Base-by-base conservation (phyloP, 23 tunicate genomes). In the Oikopleura dioica region DNA sequence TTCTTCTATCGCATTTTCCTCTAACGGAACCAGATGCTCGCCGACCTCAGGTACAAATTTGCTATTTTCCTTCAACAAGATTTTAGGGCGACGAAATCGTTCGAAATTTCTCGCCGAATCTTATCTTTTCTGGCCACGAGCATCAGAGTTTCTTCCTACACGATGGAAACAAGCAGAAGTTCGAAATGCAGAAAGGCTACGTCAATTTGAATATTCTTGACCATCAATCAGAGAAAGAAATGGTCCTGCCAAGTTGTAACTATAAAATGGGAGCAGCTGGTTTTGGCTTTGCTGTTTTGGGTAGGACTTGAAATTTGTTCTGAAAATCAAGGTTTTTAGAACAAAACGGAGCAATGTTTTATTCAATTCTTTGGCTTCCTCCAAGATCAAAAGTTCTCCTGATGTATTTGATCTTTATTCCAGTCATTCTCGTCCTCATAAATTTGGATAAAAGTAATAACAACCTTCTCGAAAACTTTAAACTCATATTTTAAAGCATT, bases 331-430 rank as follows among this genome's bases (percentile, higher is more conserved):
- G 21, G 21, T 44, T 44, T 63, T 28, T 28, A 63, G 32, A 28
- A 21, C 30, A 63, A 63, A 63, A 63, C 26, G 72, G 72, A 24
- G 72, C 16, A 12, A 63, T 63, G 72, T 63, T 63, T 28, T 63
- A 63, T 63, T 23, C 72, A 2, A 31, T 63, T 63, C 72, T 63
- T 5, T 63, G 72, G 72, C 33, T 63, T 23, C 72, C 72, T 21
- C 72, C 72, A 21, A 23, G 72, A 63, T 63, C 26, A 2, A 63
- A 63, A 63, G 72, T 63, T 2, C 33, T 63, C 5, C 30, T 23
- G 2, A 12, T 63, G 26, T 63, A 63, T 31, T 23, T 63, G 4
- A 21, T 63, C 30, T 28, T 63, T 16, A 63, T 63, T 63, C 72
- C 72, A 2, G 33, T 63, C 5, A 12, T 63, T 63, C 16, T 63